Percentiles rank a stretch among this genome's conserved stretches.
Evolutionary conservation across 2,888 invertebrate genomes (phyloP).

Genomic region (Syrista parreyssii): DNA sequence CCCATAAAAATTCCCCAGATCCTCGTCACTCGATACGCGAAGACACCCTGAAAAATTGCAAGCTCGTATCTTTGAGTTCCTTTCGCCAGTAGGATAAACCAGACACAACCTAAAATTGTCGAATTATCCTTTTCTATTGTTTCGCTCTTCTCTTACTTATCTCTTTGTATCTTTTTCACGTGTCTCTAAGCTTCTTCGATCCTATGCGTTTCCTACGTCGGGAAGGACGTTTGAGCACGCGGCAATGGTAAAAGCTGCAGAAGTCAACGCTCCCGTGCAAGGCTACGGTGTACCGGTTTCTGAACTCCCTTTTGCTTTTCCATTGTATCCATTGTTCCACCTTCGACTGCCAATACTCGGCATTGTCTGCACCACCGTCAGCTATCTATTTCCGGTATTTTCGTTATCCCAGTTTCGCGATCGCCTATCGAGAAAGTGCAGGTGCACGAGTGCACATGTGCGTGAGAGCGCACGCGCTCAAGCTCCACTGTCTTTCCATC

Average conservation of each 20-base stretch:
- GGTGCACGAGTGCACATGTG: constrained; percentile 29
- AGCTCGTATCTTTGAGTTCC: not conserved
- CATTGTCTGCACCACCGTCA: constrained; percentile 39
- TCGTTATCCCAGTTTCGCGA: constrained; percentile 36
- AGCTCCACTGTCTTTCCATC: not conserved
- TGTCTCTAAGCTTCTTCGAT: not conserved
- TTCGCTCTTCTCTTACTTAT: not conserved
- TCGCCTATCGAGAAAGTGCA: constrained; percentile 43
- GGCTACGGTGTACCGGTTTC: constrained; percentile 25
- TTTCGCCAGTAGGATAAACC: not conserved
- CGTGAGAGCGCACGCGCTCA: constrained; percentile 26
- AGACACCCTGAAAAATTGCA: not conserved
- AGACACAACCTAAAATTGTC: not conserved
- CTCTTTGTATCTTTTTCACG: not conserved
- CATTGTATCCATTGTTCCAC: constrained; percentile 41
- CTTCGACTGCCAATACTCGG: constrained; percentile 42
- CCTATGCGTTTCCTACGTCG: not conserved
- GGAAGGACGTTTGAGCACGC: constrained; percentile 6
- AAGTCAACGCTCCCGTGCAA: constrained; percentile 25
- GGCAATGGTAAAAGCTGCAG: constrained; percentile 27
- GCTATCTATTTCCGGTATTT: constrained; percentile 49
- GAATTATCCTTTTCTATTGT: not conserved
- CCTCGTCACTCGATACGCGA: not conserved
- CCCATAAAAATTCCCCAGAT: not conserved
- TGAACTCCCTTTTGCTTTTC: constrained; percentile 30